Percentiles rank a stretch among this genome's conserved stretches.
Conservation (phyloP, 1,140 invertebrate genomes). For the Drosophila repletoides region DNA sequence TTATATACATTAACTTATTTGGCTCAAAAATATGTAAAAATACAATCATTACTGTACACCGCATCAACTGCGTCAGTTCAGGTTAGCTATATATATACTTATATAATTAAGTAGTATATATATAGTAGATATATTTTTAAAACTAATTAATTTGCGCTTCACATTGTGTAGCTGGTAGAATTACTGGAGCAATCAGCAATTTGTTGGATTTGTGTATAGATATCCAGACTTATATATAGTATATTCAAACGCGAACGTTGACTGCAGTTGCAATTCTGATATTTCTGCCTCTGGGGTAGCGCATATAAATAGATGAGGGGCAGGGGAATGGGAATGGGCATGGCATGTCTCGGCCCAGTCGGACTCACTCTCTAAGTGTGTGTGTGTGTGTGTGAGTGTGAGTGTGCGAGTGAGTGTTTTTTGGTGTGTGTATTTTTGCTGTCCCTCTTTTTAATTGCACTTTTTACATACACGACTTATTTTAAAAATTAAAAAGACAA, state of each 20-base stretch:
- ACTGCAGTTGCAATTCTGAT: conserved; percentile 45
- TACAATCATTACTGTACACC: too few relatives aligned
- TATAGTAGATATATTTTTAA: too few relatives aligned
- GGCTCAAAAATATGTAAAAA: too few relatives aligned
- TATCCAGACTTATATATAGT: conserved; percentile 6
- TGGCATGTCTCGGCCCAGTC: conserved; percentile 32
- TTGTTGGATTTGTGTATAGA: conserved; percentile 1
- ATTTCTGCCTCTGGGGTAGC: conserved; percentile 51
- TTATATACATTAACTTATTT: too few relatives aligned
- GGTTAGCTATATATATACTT: neutral
- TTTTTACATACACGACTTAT: conserved; percentile 10
- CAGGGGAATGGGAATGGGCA: too few relatives aligned
- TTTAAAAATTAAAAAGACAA: conserved; percentile 16
- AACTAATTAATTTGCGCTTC: too few relatives aligned
- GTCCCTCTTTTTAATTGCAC: conserved; percentile 16
- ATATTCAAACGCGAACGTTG: too few relatives aligned
- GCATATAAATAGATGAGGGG: conserved; percentile 59
- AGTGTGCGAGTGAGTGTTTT: neutral
- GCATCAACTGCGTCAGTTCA: too few relatives aligned
- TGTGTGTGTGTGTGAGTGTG: conserved; percentile 14
- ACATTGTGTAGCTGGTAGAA: too few relatives aligned
- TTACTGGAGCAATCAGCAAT: neutral
- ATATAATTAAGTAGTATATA: too few relatives aligned
- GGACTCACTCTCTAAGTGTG: neutral
- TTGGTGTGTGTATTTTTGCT: too few relatives aligned